phyloP scores from a whole-genome alignment of 2,797 vertebrate genomes.

The Lepus oiostolus region DNA sequence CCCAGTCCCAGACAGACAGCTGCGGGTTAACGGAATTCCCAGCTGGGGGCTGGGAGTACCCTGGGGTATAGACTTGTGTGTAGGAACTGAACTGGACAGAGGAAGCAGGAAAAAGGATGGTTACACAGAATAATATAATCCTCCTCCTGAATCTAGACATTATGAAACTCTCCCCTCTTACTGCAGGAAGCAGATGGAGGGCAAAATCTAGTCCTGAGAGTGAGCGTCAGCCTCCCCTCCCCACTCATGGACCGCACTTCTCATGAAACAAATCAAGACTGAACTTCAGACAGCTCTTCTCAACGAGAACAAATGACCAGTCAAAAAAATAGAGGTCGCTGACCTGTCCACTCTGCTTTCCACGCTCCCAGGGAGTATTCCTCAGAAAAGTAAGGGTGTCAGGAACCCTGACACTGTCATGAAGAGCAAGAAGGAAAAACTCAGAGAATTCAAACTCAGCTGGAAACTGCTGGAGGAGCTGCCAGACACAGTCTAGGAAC shows the following conservation, averaged over 20 bases:
- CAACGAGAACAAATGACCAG: neutral
- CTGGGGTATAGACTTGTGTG: slow-evolving; percentile 83
- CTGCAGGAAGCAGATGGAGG: slow-evolving; percentile 11
- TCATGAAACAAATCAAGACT: slow-evolving; percentile 44
- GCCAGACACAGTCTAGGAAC: slow-evolving; percentile 97
- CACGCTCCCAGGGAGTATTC: slow-evolving; percentile 93
- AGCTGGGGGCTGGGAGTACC: neutral
- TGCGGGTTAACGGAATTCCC: slow-evolving; percentile 89
- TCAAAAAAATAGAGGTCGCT: slow-evolving; percentile 20
- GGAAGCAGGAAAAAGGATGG: slow-evolving; percentile 32
- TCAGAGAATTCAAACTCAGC: slow-evolving; percentile 94
- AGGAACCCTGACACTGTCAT: slow-evolving; percentile 94
- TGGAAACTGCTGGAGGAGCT: slow-evolving; percentile 94
- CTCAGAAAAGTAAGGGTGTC: slow-evolving; percentile 95
- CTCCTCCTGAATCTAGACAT: neutral
- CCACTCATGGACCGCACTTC: neutral
- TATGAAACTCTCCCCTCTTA: neutral
- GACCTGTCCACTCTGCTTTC: slow-evolving; percentile 79
- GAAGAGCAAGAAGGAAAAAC: slow-evolving; percentile 94
- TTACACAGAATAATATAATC: neutral
- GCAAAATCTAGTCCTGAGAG: slow-evolving; percentile 6
- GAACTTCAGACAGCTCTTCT: slow-evolving; percentile 6
- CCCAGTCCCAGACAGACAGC: slow-evolving; percentile 95
- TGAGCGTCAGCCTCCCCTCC: neutral
- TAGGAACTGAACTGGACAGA: slow-evolving; percentile 71